Evolutionary conservation across 2,888 invertebrate genomes (phyloP).

Genomic region (Prosopocoilus inquinatus): DNA sequence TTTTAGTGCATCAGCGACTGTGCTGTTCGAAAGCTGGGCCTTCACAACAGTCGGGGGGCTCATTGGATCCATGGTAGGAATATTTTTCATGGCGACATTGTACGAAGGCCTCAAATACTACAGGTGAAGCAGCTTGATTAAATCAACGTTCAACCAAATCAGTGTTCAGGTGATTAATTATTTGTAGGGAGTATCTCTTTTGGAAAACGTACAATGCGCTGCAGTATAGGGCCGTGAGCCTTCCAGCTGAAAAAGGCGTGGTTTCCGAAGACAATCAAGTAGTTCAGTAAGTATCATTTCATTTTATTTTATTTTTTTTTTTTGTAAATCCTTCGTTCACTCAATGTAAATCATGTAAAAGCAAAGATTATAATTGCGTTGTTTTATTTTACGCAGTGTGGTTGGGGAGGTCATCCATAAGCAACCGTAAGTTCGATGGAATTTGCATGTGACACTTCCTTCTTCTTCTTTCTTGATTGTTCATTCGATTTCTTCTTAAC

Average conservation of each 20-base stretch:
- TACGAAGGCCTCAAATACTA: conserved; percentile 96
- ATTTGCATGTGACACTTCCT: too few species aligned
- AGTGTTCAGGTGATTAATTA: neutral
- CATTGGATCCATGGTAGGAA: conserved; percentile 85
- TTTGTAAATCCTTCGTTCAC: neutral
- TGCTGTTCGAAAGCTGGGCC: conserved; percentile 68
- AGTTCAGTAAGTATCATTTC: conserved; percentile 68
- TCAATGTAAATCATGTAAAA: neutral
- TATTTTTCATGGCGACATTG: conserved; percentile 87
- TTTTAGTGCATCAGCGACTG: conserved; percentile 72
- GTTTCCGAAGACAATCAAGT: conserved; percentile 67
- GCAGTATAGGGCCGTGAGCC: conserved; percentile 81
- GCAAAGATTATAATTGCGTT: conserved; percentile 4
- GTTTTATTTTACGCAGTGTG: conserved; percentile 56
- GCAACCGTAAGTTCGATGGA: conserved; percentile 63
- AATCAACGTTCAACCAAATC: neutral
- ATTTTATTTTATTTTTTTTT: conserved; percentile 1
- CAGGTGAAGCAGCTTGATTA: conserved; percentile 48
- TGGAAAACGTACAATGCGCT: conserved; percentile 85
- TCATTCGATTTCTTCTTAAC: conserved; percentile 1
- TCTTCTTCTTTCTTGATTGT: too few species aligned
- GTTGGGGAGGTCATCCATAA: conserved; percentile 71
- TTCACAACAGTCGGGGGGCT: conserved; percentile 73
- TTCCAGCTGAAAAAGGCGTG: conserved; percentile 67
- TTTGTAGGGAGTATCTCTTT: conserved; percentile 71